Evolutionary conservation across 2,797 vertebrate genomes (phyloP).

Genomic region (Spea hammondii): DNA sequence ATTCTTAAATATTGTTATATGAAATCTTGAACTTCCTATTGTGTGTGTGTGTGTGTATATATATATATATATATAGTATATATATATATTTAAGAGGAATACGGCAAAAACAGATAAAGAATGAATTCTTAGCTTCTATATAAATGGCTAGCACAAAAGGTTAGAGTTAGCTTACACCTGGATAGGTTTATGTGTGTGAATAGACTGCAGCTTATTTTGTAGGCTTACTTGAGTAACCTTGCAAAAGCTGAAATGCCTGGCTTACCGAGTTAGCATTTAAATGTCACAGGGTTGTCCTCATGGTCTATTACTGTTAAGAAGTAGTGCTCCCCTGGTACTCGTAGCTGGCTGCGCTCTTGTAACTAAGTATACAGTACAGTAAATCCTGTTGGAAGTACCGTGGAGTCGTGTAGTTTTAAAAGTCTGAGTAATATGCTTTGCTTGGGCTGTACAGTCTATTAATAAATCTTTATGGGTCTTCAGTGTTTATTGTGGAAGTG

Average conservation of each 20-base stretch:
- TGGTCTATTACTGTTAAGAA: constrained; percentile 15
- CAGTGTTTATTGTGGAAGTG: background rate
- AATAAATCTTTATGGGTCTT: constrained; percentile 34
- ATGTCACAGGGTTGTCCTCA: constrained; percentile 12
- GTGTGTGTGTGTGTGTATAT: too few relatives aligned
- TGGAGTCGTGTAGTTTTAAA: constrained; percentile 38
- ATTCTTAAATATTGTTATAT: too few relatives aligned
- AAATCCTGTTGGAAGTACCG: constrained; percentile 46
- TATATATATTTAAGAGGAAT: too few relatives aligned
- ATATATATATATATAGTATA: too few relatives aligned
- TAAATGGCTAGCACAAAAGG: too few relatives aligned
- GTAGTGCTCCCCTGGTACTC: constrained; percentile 18
- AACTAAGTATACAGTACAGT: constrained; percentile 48
- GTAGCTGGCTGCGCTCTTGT: constrained; percentile 26
- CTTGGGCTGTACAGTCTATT: constrained; percentile 35
- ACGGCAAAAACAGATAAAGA: too few relatives aligned
- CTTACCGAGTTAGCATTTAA: constrained; percentile 10
- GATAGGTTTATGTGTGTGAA: too few relatives aligned
- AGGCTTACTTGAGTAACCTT: background rate
- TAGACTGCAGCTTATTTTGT: background rate
- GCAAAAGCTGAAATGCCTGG: background rate
- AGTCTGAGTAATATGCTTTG: constrained; percentile 39
- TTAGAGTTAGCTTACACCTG: too few relatives aligned
- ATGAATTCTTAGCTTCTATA: too few relatives aligned
- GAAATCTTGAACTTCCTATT: too few relatives aligned